phyloP scores from a whole-genome alignment of 2,113 vertebrate species.

The Rhinichthys klamathensis region DNA sequence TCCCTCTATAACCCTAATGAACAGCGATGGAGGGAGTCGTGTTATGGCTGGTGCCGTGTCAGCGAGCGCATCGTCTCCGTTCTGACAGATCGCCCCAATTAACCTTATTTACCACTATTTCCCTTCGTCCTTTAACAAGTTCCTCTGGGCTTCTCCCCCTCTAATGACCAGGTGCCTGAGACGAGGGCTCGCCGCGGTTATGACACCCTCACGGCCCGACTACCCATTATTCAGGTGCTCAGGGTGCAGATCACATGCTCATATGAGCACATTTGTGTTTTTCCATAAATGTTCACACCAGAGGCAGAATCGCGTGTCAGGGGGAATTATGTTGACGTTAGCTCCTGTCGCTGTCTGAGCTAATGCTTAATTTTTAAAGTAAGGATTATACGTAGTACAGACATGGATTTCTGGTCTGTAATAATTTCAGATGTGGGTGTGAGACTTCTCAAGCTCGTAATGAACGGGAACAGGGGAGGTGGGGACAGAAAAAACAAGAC shows the following conservation, averaged over 20 bases:
- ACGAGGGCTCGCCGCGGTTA: slow-evolving; percentile 59
- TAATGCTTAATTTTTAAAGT: slow-evolving; percentile 18
- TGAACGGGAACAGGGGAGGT: background rate
- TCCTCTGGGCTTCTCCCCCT: slow-evolving; percentile 75
- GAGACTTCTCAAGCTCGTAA: background rate
- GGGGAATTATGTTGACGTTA: slow-evolving; percentile 16
- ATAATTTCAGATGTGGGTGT: slow-evolving; percentile 26
- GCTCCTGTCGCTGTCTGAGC: background rate
- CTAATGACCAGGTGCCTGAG: slow-evolving; percentile 70
- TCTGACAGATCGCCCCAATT: slow-evolving; percentile 81
- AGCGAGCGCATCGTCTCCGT: slow-evolving; percentile 67
- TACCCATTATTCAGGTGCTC: slow-evolving; percentile 68
- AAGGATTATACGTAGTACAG: background rate
- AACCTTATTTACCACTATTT: slow-evolving; percentile 80
- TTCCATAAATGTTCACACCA: slow-evolving; percentile 27
- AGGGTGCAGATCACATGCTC: slow-evolving; percentile 49
- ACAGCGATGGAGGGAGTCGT: slow-evolving; percentile 61
- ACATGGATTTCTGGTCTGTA: background rate
- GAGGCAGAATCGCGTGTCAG: slow-evolving; percentile 17
- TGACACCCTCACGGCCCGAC: slow-evolving; percentile 61
- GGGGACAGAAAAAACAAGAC: background rate
- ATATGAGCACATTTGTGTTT: slow-evolving; percentile 42
- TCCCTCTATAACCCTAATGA: slow-evolving; percentile 65
- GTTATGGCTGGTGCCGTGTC: slow-evolving; percentile 68
- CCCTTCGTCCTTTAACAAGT: slow-evolving; percentile 75